These are phyloP conservation scores for Drosophila sordidula DNA, from an alignment of 2,888 invertebrate genomes.

Conservation along the genomic window DNA sequence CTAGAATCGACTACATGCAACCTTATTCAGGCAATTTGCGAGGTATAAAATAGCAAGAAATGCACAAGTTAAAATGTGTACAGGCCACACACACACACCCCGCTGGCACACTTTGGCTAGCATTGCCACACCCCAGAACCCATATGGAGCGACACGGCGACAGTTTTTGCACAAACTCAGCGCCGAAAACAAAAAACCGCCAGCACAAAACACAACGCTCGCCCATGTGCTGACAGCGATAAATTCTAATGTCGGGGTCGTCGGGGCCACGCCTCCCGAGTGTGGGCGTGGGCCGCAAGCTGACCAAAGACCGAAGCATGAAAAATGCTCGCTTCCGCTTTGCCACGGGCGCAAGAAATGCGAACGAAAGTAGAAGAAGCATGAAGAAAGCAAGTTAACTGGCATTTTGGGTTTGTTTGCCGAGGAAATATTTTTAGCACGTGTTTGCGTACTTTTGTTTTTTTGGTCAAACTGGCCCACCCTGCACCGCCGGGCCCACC, in stretches of 20 bases:
- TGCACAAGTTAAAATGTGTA: slow-evolving; percentile 57
- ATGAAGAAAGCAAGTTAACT: slow-evolving; percentile 59
- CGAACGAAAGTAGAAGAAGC: slow-evolving; percentile 7
- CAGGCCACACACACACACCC: slow-evolving; percentile 55
- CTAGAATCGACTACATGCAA: not conserved
- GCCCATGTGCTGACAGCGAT: slow-evolving; percentile 75
- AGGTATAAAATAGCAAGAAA: slow-evolving; percentile 19
- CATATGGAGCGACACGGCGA: slow-evolving; percentile 44
- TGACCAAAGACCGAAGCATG: slow-evolving; percentile 73
- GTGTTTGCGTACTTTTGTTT: slow-evolving; percentile 53
- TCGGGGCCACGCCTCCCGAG: slow-evolving; percentile 55
- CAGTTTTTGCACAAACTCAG: slow-evolving; percentile 53
- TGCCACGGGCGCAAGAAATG: slow-evolving; percentile 6
- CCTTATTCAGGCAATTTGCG: slow-evolving; percentile 1
- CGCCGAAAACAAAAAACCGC: slow-evolving; percentile 22
- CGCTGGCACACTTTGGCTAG: slow-evolving; percentile 5
- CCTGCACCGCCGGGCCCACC: not conserved
- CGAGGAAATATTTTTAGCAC: slow-evolving; percentile 73
- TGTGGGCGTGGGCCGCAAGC: slow-evolving; percentile 51
- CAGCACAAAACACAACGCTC: slow-evolving; percentile 41
- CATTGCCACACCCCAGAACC: slow-evolving; percentile 9
- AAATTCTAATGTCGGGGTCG: slow-evolving; percentile 77
- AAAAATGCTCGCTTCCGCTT: slow-evolving; percentile 67
- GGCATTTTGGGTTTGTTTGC: slow-evolving; percentile 72
- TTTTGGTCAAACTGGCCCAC: slow-evolving; percentile 53